phyloP scores from a whole-genome alignment of 2,113 vertebrate species.

The Clarias macrocephalus region DNA sequence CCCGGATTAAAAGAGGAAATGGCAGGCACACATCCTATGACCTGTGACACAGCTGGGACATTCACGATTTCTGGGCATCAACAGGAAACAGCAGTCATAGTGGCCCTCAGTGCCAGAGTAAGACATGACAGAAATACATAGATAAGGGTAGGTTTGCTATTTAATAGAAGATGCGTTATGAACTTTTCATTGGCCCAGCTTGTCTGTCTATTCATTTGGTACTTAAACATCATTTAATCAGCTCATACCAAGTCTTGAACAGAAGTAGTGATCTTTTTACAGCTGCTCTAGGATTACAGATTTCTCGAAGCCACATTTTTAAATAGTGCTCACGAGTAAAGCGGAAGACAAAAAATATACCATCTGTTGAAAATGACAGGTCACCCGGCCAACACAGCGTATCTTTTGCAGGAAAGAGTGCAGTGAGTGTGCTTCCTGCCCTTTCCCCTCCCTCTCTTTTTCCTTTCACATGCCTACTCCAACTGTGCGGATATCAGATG shows the following conservation, averaged over 20 bases:
- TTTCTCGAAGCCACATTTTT: not conserved
- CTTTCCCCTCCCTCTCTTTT: conserved; percentile 12
- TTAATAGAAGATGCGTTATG: not conserved
- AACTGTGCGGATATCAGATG: not conserved
- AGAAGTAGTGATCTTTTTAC: not conserved
- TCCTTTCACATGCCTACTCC: conserved; percentile 4
- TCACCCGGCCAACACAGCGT: conserved; percentile 18
- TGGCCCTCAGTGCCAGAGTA: conserved; percentile 13
- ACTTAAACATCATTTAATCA: not conserved
- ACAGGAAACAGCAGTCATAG: conserved; percentile 56
- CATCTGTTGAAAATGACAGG: conserved; percentile 25
- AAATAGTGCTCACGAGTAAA: conserved; percentile 18
- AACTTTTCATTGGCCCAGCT: not conserved
- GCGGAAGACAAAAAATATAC: not conserved
- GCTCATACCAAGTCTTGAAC: not conserved
- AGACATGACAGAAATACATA: not conserved
- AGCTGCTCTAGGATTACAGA: not conserved
- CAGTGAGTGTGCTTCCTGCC: conserved; percentile 40
- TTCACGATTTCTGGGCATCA: conserved; percentile 53
- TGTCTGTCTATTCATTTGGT: not conserved
- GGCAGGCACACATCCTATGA: conserved; percentile 71
- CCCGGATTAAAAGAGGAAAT: conserved; percentile 56
- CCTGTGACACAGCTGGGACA: conserved; percentile 55
- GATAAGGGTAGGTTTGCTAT: not conserved
- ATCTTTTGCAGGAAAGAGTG: conserved; percentile 35